Evolutionary conservation across 2,888 invertebrate genomes (phyloP), one percentile per base, ranked within the genome.

Genomic region (Phasia obesa): DNA sequence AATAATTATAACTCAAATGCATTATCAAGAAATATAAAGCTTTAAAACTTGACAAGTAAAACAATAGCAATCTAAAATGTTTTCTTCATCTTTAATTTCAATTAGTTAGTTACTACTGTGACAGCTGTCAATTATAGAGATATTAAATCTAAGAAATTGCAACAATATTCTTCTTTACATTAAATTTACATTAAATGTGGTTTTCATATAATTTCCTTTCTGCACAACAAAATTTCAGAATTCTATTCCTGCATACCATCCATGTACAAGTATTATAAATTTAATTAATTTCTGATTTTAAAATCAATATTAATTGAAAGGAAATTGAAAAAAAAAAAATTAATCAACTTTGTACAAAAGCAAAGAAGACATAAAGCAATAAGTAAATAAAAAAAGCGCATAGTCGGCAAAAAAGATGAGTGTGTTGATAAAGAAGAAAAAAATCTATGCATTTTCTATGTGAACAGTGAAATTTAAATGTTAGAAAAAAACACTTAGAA

Each of bases 221-320:
- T 57, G 4, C 4, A 31, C 13, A 65, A 65, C 13, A 31, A 1
- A 38, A 23, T 21, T 44, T 57, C 35, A 7, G 1, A 27, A 13
- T 38, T 51, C 49, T 15, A 9, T 51, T 60, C 3, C 1, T 17
- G 15, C 15, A 51, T 15, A 35, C 17, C 42, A 27, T 44, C 17
- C 42, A 27, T 44, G 44, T 42, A 38, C 42, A n/a, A 19, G 44
- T 42, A 38, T 49, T 38, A 71, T 19, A 69, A 77, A 77, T 73
- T 73, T 70, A 83, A 83, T 82, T 79, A 79, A 53, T 78, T 83
- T 78, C 51, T 83, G 64, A 65, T 70, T 75, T 65, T 31, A 65
- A 75, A 70, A 83, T 79, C 83, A 75, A 79, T 79, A 59, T 67
- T 71, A 79, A 83, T 75, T 83, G 78, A 79, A 79, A 67, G 78